Evolutionary conservation across 2,888 invertebrate species (phyloP), one percentile per base, ranked within the genome.

Genomic region (Plagodis dolabraria): DNA sequence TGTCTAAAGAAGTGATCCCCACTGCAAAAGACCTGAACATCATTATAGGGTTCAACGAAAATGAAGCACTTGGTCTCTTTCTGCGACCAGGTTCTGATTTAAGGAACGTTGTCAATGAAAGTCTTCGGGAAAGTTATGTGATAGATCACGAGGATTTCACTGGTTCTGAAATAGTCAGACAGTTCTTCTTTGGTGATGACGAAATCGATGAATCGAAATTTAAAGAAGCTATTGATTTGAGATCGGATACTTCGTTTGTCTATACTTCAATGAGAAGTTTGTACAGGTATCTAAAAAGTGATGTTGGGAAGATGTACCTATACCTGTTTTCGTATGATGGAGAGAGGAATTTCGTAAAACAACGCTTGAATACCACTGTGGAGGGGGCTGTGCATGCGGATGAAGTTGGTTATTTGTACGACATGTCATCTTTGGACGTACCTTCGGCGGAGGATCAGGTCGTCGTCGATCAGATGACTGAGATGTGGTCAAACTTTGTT

Each of bases 391-490:
- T 61, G 0, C 83, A 83, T 53, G 74, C 67, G 0, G 80, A 82
- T 43, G 82, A 85, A 58, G 9, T 79, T 0, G 75, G 77, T 5
- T 85, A 83, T 64, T 60, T 79, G 40, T 82, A 75, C 63, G 74
- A 76, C 34, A 47, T 70, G 1, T 48, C 54, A 1, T 60, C 52
- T 10, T 35, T 63, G 0, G 58, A 60, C 0, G 57, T 64, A 5
- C 68, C 73, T 0, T 60, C 67, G 5, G 53, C 59, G 0, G 68
- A 63, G n/a, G 82, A 83, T 55, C 72, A 77, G 52, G 33, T 68
- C 0, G 64, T 74, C 0, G 71, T 80, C 0, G 78, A 82, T 40
- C 55, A 65, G 7, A 69, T 74, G 64, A 72, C 72, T 0, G 63
- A 65, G 0, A 55, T 76, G 70, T 80, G 79, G 76, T 65, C 77